Evolutionary conservation across 2,888 invertebrate genomes (phyloP).

Genomic region (Trisateles emortualis): DNA sequence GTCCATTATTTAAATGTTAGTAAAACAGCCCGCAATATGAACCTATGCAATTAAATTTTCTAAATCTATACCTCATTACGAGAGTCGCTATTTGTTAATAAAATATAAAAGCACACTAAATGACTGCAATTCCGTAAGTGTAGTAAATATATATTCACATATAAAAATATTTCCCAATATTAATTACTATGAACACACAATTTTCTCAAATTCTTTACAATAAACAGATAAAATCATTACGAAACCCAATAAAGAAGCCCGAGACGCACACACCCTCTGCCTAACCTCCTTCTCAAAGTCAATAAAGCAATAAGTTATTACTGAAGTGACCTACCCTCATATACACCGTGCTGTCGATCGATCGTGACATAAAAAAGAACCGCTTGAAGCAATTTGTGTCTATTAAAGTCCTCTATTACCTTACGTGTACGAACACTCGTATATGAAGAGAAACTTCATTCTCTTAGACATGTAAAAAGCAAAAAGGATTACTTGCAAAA

Average conservation of each 20-base stretch:
- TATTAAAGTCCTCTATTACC: constrained; percentile 13
- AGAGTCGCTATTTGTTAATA: too few species aligned
- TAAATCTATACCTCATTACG: too few species aligned
- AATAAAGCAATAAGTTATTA: constrained; percentile 6
- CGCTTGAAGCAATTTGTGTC: constrained; percentile 20
- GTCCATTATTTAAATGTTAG: too few species aligned
- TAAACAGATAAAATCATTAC: neutral
- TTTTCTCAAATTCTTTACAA: too few species aligned
- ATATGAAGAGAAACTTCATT: neutral
- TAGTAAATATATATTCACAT: too few species aligned
- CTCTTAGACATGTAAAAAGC: neutral
- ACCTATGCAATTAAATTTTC: too few species aligned
- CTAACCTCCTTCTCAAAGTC: neutral
- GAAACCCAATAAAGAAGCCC: neutral
- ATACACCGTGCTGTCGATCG: constrained; percentile 15
- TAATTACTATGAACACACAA: too few species aligned
- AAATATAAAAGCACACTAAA: too few species aligned
- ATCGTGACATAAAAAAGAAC: constrained; percentile 14
- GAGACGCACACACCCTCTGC: neutral
- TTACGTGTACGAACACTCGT: constrained; percentile 5
- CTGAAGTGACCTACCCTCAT: constrained; percentile 12
- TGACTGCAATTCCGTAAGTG: too few species aligned
- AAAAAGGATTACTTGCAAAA: neutral
- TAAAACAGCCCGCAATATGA: too few species aligned
- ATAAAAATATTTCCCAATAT: too few species aligned